Evolutionary conservation across 2,797 vertebrate species (phyloP), one percentile per base, ranked within the genome.

Genomic region (Semaprochilodus insignis): DNA sequence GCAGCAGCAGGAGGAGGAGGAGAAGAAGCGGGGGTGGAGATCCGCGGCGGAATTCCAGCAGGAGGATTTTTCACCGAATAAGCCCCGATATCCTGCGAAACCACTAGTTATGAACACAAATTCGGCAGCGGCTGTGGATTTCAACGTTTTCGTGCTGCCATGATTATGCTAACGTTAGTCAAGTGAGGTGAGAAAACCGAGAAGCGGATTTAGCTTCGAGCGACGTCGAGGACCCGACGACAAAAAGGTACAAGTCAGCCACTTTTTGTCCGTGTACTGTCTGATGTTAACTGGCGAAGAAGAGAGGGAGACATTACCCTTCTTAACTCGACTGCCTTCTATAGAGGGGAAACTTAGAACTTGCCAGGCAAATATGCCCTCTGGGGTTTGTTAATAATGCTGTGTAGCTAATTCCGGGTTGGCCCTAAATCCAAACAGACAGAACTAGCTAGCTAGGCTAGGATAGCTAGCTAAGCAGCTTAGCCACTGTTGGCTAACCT

Each of bases 1-100:
- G 71, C 72, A 74, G 17, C 52, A 74, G 71, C n/a, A n/a, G n/a
- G n/a, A n/a, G 71, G 57, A 74, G 27, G 25, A 27, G 25, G 48
- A 27, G 21, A 27, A 69, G 77, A 82, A 63, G 81, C 76, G 81
- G 76, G 81, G 81, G 82, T 80, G 82, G 77, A 15, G 15, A 27
- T 21, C 51, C n/a, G 78, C 44, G 23, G 23, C 14, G 40, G 44
- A 27, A 71, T 70, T 80, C 71, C 77, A 70, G 54, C 62, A 70
- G 59, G 57, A 40, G 73, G 65, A 5, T 1, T 52, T 54, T 36
- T 73, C 31, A 13, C 34, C 27, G 15, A 48, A 21, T 36, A n/a
- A 15, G 19, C 72, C 11, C 2, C 54, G 55, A 21, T 27, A 52
- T 62, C 36, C 40, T 0, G 3, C 17, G 17, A 63, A 52, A 19